These are phyloP conservation scores for Pyrrhia umbra DNA, from an alignment of 2,888 invertebrate genomes.

Conservation along the genomic window DNA sequence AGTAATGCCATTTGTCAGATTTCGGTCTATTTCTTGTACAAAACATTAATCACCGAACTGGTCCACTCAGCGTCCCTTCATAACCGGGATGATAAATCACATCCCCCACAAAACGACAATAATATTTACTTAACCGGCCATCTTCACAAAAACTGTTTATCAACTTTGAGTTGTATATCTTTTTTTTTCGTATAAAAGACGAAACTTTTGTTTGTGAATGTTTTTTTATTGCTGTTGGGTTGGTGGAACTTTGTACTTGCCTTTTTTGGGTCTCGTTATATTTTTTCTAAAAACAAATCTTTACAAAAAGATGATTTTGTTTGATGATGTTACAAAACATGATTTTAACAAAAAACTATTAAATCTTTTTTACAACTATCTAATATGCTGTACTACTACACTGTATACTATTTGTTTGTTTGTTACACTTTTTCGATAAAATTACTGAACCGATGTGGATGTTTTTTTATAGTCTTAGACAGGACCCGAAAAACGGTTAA, in stretches of 20 bases:
- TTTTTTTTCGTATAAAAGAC: neutral
- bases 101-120: conserved; percentile 42
- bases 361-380: too few relatives aligned
- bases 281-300: too few relatives aligned
- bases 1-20: neutral
- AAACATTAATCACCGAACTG: conserved; percentile 12
- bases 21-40: neutral
- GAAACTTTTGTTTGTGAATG: neutral
- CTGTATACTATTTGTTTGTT: too few relatives aligned
- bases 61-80: conserved; percentile 1
- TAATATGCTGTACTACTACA: too few relatives aligned
- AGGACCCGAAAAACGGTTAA: too few relatives aligned
- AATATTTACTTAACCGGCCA: conserved; percentile 46
- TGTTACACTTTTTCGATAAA: too few relatives aligned
- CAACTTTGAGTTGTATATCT: conserved; percentile 14
- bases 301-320: too few relatives aligned
- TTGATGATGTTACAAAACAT: too few relatives aligned
- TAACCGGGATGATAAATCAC: conserved; percentile 25
- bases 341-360: too few relatives aligned
- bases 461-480: too few relatives aligned
- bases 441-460: too few relatives aligned
- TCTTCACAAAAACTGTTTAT: conserved; percentile 26
- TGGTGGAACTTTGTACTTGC: too few relatives aligned
- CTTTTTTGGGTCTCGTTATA: neutral
- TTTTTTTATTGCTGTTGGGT: neutral